Conservation (phyloP, 1,140 invertebrate genomes). For the Coenobita brevimanus region DNA sequence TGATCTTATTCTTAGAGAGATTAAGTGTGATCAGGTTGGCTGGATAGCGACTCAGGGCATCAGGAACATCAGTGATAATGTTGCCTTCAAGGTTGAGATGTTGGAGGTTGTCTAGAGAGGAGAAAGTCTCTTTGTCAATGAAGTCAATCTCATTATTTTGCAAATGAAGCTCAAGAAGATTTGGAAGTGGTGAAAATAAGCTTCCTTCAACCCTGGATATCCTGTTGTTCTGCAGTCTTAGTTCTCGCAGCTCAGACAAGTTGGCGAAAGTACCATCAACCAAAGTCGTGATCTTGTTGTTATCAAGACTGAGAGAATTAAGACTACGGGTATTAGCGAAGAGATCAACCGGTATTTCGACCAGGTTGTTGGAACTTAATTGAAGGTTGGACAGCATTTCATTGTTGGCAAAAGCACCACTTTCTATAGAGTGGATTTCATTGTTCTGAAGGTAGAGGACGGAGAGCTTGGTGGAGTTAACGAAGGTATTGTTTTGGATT, state of each 20-base stretch:
- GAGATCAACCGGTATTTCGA: constrained; percentile 82
- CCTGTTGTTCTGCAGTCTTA: constrained; percentile 90
- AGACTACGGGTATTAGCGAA: constrained; percentile 84
- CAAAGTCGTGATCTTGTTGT: constrained; percentile 89
- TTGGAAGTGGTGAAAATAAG: constrained; percentile 86
- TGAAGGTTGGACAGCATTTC: constrained; percentile 86
- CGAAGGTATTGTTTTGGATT: constrained; percentile 86
- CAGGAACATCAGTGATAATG: constrained; percentile 82
- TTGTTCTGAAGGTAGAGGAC: constrained; percentile 92
- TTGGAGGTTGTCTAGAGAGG: constrained; percentile 86
- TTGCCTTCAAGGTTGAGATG: constrained; percentile 92
- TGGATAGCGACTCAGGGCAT: constrained; percentile 81
- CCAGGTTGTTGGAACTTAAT: constrained; percentile 89
- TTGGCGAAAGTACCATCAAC: constrained; percentile 86
- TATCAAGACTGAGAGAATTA: constrained; percentile 89
- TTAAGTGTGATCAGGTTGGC: constrained; percentile 88
- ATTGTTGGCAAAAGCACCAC: constrained; percentile 82
- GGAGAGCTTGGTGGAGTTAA: constrained; percentile 82
- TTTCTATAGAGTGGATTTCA: constrained; percentile 84
- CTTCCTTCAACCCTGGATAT: constrained; percentile 83
- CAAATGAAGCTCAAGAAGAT: constrained; percentile 87
- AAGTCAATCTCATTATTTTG: constrained; percentile 88
- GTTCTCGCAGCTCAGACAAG: constrained; percentile 83
- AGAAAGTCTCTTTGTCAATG: constrained; percentile 88
- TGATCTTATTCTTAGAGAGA: constrained; percentile 87